Conservation (phyloP, 1,140 invertebrate genomes). For the Eueides isabella region DNA sequence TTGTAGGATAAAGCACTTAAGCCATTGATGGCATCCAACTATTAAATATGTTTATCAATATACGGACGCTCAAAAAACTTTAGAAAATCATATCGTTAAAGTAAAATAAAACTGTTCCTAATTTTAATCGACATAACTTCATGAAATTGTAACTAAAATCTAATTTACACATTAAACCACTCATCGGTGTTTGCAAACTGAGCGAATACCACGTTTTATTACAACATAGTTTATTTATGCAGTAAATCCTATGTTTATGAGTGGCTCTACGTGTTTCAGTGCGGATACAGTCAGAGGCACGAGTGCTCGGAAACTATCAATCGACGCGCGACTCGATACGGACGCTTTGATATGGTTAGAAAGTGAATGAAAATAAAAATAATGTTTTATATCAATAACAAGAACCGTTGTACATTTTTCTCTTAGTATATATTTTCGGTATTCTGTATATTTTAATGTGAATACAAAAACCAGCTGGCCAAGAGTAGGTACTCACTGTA, state of each 20-base stretch:
- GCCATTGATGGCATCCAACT: not conserved
- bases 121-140: not conserved
- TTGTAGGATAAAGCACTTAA: too few relatives aligned
- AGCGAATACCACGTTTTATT: constrained; percentile 39
- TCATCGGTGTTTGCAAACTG: constrained; percentile 27
- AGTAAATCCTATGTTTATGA: constrained; percentile 45
- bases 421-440: too few relatives aligned
- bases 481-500: too few relatives aligned
- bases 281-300: constrained; percentile 23
- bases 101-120: not conserved
- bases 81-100: not conserved
- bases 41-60: not conserved
- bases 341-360: constrained; percentile 15
- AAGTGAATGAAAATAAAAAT: constrained; percentile 28
- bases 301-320: constrained; percentile 41
- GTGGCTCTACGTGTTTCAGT: constrained; percentile 40
- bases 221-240: constrained; percentile 42
- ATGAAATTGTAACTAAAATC: not conserved
- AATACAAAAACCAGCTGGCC: too few relatives aligned
- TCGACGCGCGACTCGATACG: constrained; percentile 25
- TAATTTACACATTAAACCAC: constrained; percentile 22
- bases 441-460: too few relatives aligned
- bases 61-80: not conserved
- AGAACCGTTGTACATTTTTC: not conserved
- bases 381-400: not conserved